Evolutionary conservation across 2,888 invertebrate genomes (phyloP).

Genomic region (Cantharis rufa): DNA sequence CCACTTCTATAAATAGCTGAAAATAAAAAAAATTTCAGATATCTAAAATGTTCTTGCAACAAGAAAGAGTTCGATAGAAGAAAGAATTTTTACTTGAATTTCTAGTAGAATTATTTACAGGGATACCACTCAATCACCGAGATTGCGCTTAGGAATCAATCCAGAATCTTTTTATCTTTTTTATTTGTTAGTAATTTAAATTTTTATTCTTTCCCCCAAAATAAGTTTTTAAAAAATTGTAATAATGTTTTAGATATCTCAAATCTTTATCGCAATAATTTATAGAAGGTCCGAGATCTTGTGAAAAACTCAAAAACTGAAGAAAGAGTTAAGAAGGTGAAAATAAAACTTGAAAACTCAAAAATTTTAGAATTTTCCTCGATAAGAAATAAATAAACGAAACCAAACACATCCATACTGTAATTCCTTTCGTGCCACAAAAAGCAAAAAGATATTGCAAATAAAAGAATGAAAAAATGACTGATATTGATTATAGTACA

Average conservation of each 20-base stretch:
- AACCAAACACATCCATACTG: background rate
- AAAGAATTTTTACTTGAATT: background rate
- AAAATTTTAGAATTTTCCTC: too few species aligned
- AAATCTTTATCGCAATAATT: background rate
- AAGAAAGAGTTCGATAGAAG: background rate
- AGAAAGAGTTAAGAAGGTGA: background rate
- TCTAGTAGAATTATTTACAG: background rate
- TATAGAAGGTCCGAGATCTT: background rate
- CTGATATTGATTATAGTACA: conserved; percentile 40
- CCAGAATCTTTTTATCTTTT: too few species aligned
- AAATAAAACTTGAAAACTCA: background rate
- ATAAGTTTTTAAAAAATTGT: background rate
- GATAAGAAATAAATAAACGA: background rate
- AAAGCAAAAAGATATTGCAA: background rate
- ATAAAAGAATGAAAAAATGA: background rate
- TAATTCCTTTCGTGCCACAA: background rate
- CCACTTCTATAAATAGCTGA: background rate
- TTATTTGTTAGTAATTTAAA: too few species aligned
- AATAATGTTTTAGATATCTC: background rate
- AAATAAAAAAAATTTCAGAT: background rate
- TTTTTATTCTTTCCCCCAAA: too few species aligned
- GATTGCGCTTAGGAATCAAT: too few species aligned
- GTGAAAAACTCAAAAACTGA: background rate
- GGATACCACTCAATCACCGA: too few species aligned
- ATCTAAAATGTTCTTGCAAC: background rate